phyloP scores from a whole-genome alignment of 1,140 invertebrate genomes.

The Drosophila sp. region DNA sequence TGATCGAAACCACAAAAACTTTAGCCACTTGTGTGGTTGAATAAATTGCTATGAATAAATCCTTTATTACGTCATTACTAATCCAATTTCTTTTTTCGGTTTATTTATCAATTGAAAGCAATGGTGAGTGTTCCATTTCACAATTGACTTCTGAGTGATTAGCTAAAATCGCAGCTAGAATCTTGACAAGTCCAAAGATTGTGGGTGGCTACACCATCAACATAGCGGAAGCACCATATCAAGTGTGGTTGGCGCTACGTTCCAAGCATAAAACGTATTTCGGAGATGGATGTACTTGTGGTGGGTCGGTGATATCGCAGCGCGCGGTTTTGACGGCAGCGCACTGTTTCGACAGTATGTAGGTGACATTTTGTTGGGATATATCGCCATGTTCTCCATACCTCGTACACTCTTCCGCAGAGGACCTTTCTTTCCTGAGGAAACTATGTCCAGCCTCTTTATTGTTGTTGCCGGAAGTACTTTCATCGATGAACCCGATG shows the following conservation, averaged over 20 bases:
- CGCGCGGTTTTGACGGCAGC: slow-evolving; percentile 87
- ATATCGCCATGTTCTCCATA: no score
- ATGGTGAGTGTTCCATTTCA: no score
- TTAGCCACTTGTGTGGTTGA: no score
- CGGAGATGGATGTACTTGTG: slow-evolving; percentile 84
- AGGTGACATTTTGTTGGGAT: slow-evolving; percentile 1
- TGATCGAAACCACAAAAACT: no score
- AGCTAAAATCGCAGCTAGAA: not conserved
- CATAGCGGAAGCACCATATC: slow-evolving; percentile 45
- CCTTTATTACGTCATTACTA: no score
- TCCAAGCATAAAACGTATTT: slow-evolving; percentile 34
- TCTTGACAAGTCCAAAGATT: slow-evolving; percentile 35
- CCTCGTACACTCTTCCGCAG: no score
- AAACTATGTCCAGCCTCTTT: not conserved
- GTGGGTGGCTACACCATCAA: slow-evolving; percentile 46
- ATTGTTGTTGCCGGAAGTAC: not conserved
- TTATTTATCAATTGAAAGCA: no score
- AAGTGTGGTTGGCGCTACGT: slow-evolving; percentile 63
- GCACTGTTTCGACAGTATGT: slow-evolving; percentile 84
- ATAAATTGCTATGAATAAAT: no score
- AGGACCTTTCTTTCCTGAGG: not conserved
- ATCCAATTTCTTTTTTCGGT: no score
- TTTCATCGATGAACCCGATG: not conserved
- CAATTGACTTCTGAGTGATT: no score
- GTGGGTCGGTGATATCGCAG: slow-evolving; percentile 85